phyloP scores from a whole-genome alignment of 2,113 vertebrate species.

The Ancistrus triradiatus region DNA sequence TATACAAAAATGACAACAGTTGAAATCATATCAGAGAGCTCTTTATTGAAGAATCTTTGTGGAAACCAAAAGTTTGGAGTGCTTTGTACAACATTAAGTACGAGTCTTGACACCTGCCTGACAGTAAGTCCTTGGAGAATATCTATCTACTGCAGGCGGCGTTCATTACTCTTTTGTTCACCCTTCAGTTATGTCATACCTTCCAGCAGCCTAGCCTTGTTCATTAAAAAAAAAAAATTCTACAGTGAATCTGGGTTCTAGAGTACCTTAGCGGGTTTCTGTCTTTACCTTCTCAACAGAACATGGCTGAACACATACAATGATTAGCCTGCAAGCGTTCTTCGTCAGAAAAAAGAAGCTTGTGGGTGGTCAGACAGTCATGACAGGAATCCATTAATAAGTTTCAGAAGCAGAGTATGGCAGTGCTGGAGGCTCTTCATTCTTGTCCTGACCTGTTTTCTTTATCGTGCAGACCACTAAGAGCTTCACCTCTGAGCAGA shows the following conservation, averaged over 20 bases:
- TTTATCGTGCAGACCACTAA: neutral
- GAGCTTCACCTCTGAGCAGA: slow-evolving; percentile 1
- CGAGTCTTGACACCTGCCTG: neutral
- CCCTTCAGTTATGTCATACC: neutral
- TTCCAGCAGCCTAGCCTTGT: neutral
- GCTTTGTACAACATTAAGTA: too few relatives aligned
- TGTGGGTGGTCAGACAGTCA: slow-evolving; percentile 22
- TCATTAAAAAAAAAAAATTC: neutral
- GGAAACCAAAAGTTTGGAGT: too few relatives aligned
- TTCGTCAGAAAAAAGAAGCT: too few relatives aligned
- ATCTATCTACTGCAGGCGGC: neutral
- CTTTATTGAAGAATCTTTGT: too few relatives aligned
- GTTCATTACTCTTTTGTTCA: neutral
- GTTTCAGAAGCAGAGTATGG: neutral
- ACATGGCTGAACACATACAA: slow-evolving; percentile 8
- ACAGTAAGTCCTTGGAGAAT: neutral
- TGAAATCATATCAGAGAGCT: too few relatives aligned
- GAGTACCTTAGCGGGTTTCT: neutral
- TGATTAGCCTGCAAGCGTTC: too few relatives aligned
- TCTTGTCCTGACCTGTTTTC: slow-evolving; percentile 14
- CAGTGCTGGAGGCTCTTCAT: neutral
- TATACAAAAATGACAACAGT: too few relatives aligned
- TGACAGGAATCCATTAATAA: slow-evolving; percentile 4
- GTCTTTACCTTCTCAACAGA: neutral
- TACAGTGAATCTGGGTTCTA: too few relatives aligned